A percentile compares a stretch with the other conserved stretches of the same genome.
phyloP scores from a whole-genome alignment of 2,797 vertebrate genomes.

The Mus minutoides region DNA sequence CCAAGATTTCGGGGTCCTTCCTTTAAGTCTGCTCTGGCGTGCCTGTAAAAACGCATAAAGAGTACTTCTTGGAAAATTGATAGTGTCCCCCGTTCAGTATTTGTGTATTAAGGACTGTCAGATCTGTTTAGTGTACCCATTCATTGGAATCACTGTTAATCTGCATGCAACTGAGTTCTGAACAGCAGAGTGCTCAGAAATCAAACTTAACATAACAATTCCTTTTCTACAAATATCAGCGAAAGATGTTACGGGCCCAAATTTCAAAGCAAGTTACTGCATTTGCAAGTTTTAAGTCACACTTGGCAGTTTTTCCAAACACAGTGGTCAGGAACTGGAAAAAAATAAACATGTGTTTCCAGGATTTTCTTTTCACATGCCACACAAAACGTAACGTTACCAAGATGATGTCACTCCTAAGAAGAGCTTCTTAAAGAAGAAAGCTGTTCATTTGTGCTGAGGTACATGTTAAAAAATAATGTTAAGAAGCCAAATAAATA shows the following conservation, averaged over 20 bases:
- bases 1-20: slow-evolving; percentile 90
- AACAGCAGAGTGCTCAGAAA: slow-evolving; percentile 83
- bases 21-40: slow-evolving; percentile 89
- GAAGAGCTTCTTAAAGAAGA: slow-evolving; percentile 78
- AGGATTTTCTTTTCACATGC: slow-evolving; percentile 83
- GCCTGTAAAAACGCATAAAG: slow-evolving; percentile 89
- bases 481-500: slow-evolving; percentile 68
- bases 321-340: slow-evolving; percentile 86
- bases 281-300: slow-evolving; percentile 87
- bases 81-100: slow-evolving; percentile 87
- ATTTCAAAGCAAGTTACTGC: slow-evolving; percentile 87
- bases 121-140: slow-evolving; percentile 84
- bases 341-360: slow-evolving; percentile 87
- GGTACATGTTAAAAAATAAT: slow-evolving; percentile 77
- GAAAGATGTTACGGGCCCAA: slow-evolving; percentile 81
- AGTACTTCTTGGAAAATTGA: slow-evolving; percentile 87
- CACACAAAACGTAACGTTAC: slow-evolving; percentile 82
- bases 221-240: slow-evolving; percentile 82
- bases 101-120: slow-evolving; percentile 86
- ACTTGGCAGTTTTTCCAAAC: slow-evolving; percentile 88
- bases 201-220: slow-evolving; percentile 84
- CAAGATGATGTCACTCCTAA: slow-evolving; percentile 82
- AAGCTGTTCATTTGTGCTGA: slow-evolving; percentile 74
- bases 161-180: slow-evolving; percentile 85
- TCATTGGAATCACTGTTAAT: slow-evolving; percentile 84